These are phyloP conservation scores for Micronycteris hirsuta DNA, from an alignment of 2,113 vertebrate species.

Conservation along the genomic window DNA sequence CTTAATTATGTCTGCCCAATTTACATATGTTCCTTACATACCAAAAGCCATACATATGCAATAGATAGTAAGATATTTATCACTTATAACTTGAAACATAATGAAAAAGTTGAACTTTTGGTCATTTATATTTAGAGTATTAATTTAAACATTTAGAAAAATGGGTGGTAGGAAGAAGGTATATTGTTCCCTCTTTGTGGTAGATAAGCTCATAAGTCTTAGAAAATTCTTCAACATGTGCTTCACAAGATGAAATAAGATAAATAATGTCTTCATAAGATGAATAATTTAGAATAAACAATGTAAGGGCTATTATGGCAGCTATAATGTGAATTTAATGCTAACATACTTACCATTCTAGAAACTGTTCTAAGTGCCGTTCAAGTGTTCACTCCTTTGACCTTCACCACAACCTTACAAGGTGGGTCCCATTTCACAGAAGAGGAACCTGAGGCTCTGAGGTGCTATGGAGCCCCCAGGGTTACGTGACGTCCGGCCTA, in stretches of 20 bases:
- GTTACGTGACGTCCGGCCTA: fast-evolving
- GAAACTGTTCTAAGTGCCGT: neutral
- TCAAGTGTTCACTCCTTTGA: neutral
- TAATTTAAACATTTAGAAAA: neutral
- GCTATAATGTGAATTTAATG: neutral
- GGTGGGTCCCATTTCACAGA: neutral
- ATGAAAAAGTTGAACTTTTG: neutral
- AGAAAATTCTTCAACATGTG: neutral
- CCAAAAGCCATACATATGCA: neutral
- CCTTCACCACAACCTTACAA: neutral
- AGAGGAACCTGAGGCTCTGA: neutral
- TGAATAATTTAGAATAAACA: neutral
- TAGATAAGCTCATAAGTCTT: neutral
- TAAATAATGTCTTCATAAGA: neutral
- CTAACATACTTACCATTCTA: neutral
- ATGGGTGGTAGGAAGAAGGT: neutral
- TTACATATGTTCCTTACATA: neutral
- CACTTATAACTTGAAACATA: neutral
- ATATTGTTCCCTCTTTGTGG: neutral
- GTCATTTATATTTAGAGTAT: neutral
- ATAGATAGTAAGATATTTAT: neutral
- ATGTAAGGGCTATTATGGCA: neutral
- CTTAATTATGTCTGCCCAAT: neutral
- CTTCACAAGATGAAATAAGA: neutral
- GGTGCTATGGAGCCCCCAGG: neutral